These are phyloP conservation scores for Valencia hispanica DNA, from an alignment of 2,797 vertebrate species.

Conservation along the genomic window DNA sequence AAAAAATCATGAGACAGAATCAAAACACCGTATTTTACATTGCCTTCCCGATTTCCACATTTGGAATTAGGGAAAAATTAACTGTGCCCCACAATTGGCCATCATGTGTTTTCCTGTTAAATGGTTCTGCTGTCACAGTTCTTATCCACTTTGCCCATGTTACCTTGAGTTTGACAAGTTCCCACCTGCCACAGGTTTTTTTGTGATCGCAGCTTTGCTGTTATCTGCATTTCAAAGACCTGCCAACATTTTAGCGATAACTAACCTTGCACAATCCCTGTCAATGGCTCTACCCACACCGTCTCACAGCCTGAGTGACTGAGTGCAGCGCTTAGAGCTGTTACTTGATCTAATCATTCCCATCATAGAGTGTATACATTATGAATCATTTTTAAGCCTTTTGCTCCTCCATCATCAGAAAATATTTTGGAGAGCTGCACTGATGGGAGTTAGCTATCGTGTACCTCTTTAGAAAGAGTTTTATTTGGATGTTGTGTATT, in stretches of 20 bases:
- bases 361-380: slow-evolving; percentile 29
- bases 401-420: slow-evolving; percentile 29
- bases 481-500: slow-evolving; percentile 43
- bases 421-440: slow-evolving; percentile 53
- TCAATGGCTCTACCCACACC: slow-evolving; percentile 18
- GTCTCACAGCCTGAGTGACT: slow-evolving; percentile 44
- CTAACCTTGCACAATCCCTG: slow-evolving; percentile 31
- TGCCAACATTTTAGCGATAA: slow-evolving; percentile 59
- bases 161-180: slow-evolving; percentile 51
- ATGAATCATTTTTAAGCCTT: slow-evolving; percentile 25
- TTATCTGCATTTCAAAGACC: slow-evolving; percentile 67
- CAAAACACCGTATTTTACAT: background rate
- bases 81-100: slow-evolving; percentile 28
- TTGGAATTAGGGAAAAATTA: slow-evolving; percentile 24
- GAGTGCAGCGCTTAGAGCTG: slow-evolving; percentile 27
- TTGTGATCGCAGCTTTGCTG: slow-evolving; percentile 53
- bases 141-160: slow-evolving; percentile 56
- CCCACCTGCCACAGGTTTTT: slow-evolving; percentile 18
- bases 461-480: slow-evolving; percentile 37
- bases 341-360: slow-evolving; percentile 52
- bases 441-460: slow-evolving; percentile 37
- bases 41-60: slow-evolving; percentile 2
- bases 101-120: slow-evolving; percentile 44
- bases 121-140: slow-evolving; percentile 60
- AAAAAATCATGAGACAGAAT: slow-evolving; percentile 14